Base-by-base conservation (phyloP, 1,140 invertebrate genomes). In the Caenorhabditis remanei region DNA sequence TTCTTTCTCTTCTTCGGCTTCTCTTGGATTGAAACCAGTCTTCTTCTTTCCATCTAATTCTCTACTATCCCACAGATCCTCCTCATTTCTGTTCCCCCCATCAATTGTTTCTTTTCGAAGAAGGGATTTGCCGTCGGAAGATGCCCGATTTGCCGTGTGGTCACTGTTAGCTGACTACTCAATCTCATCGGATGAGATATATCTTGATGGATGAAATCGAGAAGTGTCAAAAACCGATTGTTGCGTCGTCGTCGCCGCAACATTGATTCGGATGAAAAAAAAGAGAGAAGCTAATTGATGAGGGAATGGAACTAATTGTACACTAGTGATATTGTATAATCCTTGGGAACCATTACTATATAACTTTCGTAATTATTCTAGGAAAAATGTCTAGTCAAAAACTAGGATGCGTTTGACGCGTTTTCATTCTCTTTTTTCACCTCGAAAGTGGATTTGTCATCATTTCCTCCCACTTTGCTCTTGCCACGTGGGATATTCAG, bases 181-280 rank as follows among this genome's bases (percentile, higher is more conserved):
- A 21, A 4, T 8, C 8, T 3, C 65, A 21, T n/a, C 46, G 21
- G 21, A n/a, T n/a, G 9, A 8, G 16, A n/a, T 43, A 46, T 24
- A 50, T 79, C 46, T 79, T 50, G 71, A 79, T 79, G 71, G 46
- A 50, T 79, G 71, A 79, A 79, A 79, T 79, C 71, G 71, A 79
- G 46, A 79, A 79, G 71, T 79, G 71, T 50, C 71, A 79, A 79
- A 79, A 79, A 71, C 65, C 65, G 40, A 24, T 21, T 63, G 24
- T 71, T 79, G 71, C 71, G 71, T 79, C 32, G 65, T 43, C 11
- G 40, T 43, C 40, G 71, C 9, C 71, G 71, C 71, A 79, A 50
- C 65, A 71, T 43, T 41, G 41, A 71, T 32, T 14, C 21, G 24
- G 21, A 24, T 4, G 16, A 71, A 13, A n/a, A 19, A n/a, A 46